A percentile compares a stretch with the other conserved stretches of the same genome.
Conservation (phyloP, 1,140 invertebrate species). For the Onthophagus taurus region DNA sequence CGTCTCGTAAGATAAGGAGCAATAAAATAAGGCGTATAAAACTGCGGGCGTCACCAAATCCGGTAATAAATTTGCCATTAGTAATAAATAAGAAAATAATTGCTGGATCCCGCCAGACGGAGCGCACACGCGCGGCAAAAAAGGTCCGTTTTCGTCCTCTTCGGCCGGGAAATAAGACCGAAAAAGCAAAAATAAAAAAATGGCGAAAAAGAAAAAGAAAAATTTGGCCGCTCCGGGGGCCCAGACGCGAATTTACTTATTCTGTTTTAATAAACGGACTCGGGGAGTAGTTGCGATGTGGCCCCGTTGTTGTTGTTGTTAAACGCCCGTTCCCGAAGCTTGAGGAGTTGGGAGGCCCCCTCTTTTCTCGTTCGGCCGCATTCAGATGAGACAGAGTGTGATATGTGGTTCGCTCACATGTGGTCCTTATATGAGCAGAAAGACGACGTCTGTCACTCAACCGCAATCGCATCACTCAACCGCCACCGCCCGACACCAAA, state of each 20-base stretch:
- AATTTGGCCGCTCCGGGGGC: not conserved
- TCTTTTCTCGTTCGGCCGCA: too few relatives aligned
- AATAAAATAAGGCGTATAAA: too few relatives aligned
- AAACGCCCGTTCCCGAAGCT: too few relatives aligned
- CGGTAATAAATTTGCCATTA: not conserved
- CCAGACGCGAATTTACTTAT: constrained; percentile 1
- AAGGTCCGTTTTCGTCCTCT: not conserved
- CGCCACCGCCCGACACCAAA: constrained; percentile 10
- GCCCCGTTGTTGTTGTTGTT: too few relatives aligned
- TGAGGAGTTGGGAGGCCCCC: not conserved
- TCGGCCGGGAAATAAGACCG: too few relatives aligned
- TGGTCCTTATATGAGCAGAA: constrained; percentile 13
- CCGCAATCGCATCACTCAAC: constrained; percentile 11
- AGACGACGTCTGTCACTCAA: constrained; percentile 5
- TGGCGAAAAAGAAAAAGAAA: too few relatives aligned
- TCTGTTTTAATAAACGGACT: not conserved
- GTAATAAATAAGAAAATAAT: constrained; percentile 1
- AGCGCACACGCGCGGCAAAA: not conserved
- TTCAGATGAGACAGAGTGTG: constrained; percentile 4
- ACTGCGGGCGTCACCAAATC: too few relatives aligned
- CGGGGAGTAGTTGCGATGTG: not conserved
- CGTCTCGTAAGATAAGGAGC: too few relatives aligned
- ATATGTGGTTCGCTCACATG: constrained; percentile 7
- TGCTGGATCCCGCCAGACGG: not conserved
- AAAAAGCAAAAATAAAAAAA: too few relatives aligned